Evolutionary conservation across 1,140 invertebrate species (phyloP).

Genomic region (Onthophagus taurus): DNA sequence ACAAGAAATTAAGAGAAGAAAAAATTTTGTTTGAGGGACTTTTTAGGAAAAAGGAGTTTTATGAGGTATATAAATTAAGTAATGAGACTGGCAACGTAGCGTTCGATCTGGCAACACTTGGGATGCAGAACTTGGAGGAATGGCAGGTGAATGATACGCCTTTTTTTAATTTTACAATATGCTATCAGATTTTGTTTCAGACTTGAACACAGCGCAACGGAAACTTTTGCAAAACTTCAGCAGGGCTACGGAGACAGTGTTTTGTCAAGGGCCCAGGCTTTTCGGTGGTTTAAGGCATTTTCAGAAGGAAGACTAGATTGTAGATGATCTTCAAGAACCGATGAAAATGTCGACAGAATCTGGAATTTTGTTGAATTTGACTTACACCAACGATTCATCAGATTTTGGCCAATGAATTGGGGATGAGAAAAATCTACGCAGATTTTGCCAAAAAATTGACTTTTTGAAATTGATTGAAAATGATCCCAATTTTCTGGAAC

Average conservation of each 20-base stretch:
- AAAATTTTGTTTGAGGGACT: too few relatives aligned
- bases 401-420: conserved; percentile 11
- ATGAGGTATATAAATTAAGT: too few relatives aligned
- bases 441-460: conserved; percentile 7
- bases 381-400: conserved; percentile 3
- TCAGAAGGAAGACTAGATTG: conserved; percentile 19
- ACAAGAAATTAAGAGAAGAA: too few relatives aligned
- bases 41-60: not conserved
- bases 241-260: conserved; percentile 17
- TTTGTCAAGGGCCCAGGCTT: too few relatives aligned
- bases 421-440: conserved; percentile 10
- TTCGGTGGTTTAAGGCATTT: conserved; percentile 19
- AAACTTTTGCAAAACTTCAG: conserved; percentile 20
- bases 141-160: conserved; percentile 8
- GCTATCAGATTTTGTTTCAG: conserved; percentile 26
- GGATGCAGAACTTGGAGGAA: not conserved
- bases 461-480: not conserved
- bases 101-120: too few relatives aligned
- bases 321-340: conserved; percentile 18
- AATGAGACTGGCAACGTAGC: too few relatives aligned
- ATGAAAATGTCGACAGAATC: conserved; percentile 15
- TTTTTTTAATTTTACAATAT: conserved; percentile 18
- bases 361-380: conserved; percentile 8
- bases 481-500: not conserved
- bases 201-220: conserved; percentile 18